A percentile compares a stretch with the other conserved stretches of the same genome.
phyloP scores from a whole-genome alignment of 92 coral and sea anemone species.

The Scolanthus callimorphus region DNA sequence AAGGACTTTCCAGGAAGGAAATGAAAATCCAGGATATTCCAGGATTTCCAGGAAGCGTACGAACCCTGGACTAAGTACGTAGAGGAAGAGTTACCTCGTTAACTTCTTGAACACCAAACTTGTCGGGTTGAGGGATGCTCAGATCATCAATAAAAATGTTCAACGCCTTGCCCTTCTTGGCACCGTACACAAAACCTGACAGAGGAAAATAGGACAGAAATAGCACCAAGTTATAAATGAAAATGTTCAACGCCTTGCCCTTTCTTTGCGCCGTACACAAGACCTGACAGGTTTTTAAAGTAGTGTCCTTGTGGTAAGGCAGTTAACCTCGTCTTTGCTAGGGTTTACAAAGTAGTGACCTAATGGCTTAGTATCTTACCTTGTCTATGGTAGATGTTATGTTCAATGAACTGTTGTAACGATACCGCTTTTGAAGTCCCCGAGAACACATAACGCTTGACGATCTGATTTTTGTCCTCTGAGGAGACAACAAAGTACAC shows the following conservation, averaged over 20 bases:
- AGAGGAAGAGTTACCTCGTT: constrained; percentile 93
- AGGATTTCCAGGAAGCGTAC: too few species aligned
- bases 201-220: too few species aligned
- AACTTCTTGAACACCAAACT: constrained; percentile 80
- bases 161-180: constrained; percentile 84
- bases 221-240: constrained; percentile 90
- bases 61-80: too few species aligned
- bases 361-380: too few species aligned
- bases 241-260: constrained; percentile 84
- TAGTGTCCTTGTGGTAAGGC: too few species aligned
- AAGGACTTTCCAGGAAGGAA: too few species aligned
- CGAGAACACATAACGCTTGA: constrained; percentile 90
- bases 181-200: constrained; percentile 94
- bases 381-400: constrained; percentile 91
- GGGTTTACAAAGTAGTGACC: too few species aligned
- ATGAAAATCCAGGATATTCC: too few species aligned
- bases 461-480: constrained; percentile 90
- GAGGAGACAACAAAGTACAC: neutral
- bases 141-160: constrained; percentile 93
- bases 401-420: constrained; percentile 85
- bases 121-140: constrained; percentile 74
- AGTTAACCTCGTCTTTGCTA: too few species aligned
- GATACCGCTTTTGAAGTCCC: constrained; percentile 88
- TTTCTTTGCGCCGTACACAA: constrained; percentile 94
- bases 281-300: too few species aligned